Evolutionary conservation across 2,113 vertebrate species (phyloP), one percentile per base, ranked within the genome.

Genomic region (Triplophysa tibetana): DNA sequence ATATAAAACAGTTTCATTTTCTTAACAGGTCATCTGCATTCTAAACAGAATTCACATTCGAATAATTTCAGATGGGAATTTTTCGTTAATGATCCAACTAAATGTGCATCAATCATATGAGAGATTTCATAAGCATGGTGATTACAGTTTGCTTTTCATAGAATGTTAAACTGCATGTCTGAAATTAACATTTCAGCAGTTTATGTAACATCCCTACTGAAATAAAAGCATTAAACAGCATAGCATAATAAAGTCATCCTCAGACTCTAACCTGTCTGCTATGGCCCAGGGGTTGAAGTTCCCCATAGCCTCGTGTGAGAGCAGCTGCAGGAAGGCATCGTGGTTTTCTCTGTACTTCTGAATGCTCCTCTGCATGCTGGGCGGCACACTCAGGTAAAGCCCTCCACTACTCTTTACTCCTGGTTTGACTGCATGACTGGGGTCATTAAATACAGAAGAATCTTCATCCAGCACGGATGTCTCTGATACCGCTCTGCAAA

Each of bases 231-330:
- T 45, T 12, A 45, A 10, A 45, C 43, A 12, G 43, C 2, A 61
- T 48, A 24, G 23, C 23, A 26, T 29, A 26, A 48, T n/a, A 26
- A 63, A 48, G n/a, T 2, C 43, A 48, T 63, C 4, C 26, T 45
- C 45, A 63, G 23, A 63, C 43, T 43, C 75, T 86, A 90, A 99
- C 97, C 96, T 95, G 85, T 98, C 92, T 45, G 94, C 92, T 11
- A 96, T 87, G 26, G 90, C 89, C 96, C 95, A 97, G 1, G 96
- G 95, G 82, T 96, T 82, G 70, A 98, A 96, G 83, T 86, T 88
- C 64, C 94, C 95, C 24, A 94, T 83, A 0, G 85, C 85, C 84
- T 96, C 93, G 0, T 96, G 95, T 9, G 93, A 93, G 45, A 94
- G 91, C 52, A 90, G 65, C 0, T 85, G 91, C 66, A 98, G 93